Percentiles rank a stretch among this genome's conserved stretches.
These are phyloP conservation scores for Spodoptera exigua DNA, from an alignment of 2,888 invertebrate genomes.

Conservation along the genomic window DNA sequence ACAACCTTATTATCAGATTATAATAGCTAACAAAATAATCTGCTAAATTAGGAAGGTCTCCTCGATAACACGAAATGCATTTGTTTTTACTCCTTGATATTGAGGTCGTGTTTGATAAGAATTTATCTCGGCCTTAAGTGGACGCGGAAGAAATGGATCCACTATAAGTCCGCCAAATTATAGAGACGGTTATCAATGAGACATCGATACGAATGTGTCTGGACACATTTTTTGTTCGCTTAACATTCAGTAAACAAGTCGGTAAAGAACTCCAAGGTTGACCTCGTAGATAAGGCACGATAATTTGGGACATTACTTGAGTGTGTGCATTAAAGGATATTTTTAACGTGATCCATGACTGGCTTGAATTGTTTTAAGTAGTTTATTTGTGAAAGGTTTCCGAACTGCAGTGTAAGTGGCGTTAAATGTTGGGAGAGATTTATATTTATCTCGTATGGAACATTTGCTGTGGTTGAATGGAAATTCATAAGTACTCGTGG, in stretches of 20 bases:
- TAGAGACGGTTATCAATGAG: constrained; percentile 57
- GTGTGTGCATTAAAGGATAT: constrained; percentile 70
- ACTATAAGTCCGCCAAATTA: constrained; percentile 74
- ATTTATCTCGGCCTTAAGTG: constrained; percentile 77
- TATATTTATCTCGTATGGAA: constrained; percentile 32
- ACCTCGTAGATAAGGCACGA: constrained; percentile 85
- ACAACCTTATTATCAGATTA: constrained; percentile 15
- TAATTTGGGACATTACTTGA: constrained; percentile 81
- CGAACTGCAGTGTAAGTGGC: constrained; percentile 26
- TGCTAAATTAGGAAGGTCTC: constrained; percentile 72
- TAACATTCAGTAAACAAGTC: constrained; percentile 79
- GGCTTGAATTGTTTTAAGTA: constrained; percentile 30
- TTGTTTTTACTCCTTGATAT: constrained; percentile 67
- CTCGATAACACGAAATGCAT: constrained; percentile 75
- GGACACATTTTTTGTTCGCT: constrained; percentile 73
- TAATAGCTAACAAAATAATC: constrained; percentile 38
- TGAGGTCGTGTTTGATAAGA: constrained; percentile 79
- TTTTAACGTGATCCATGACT: constrained; percentile 57
- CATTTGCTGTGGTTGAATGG: constrained; percentile 48
- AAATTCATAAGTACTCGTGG: constrained; percentile 65
- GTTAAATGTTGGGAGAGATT: constrained; percentile 28
- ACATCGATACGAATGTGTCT: constrained; percentile 42
- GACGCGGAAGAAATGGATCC: constrained; percentile 80
- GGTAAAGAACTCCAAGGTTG: constrained; percentile 84
- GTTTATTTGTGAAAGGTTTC: constrained; percentile 33